Evolutionary conservation across 1,140 invertebrate genomes (phyloP).

Genomic region (Rhizoglyphus robini): DNA sequence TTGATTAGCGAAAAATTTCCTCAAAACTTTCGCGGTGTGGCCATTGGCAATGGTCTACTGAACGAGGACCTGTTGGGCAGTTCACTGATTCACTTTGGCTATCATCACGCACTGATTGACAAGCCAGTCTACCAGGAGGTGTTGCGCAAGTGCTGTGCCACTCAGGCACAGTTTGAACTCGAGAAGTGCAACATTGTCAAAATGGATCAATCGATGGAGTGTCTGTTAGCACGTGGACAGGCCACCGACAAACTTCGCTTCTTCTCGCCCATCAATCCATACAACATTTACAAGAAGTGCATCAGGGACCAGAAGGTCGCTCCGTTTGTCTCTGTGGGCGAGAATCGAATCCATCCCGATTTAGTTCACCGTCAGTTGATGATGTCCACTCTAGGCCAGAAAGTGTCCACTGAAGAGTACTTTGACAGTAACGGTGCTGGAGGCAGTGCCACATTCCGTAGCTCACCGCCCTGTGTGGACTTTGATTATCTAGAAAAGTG

Average conservation of each 20-base stretch:
- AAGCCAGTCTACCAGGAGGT: neutral
- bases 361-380: neutral
- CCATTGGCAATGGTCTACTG: conserved; percentile 41
- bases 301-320: too few relatives aligned
- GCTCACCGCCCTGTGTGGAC: conserved; percentile 34
- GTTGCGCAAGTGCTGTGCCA: neutral
- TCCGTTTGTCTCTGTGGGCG: too few relatives aligned
- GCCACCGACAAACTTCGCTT: neutral
- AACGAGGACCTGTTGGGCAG: conserved; percentile 35
- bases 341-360: too few relatives aligned
- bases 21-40: conserved; percentile 22
- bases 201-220: too few relatives aligned
- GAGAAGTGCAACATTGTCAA: neutral
- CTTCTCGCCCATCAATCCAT: conserved; percentile 31
- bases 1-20: conserved; percentile 34
- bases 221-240: too few relatives aligned
- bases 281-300: conserved; percentile 36
- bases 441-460: neutral
- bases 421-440: too few relatives aligned
- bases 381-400: too few relatives aligned
- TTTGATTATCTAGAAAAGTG: conserved; percentile 30
- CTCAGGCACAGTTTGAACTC: conserved; percentile 1
- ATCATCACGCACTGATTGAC: conserved; percentile 41
- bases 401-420: neutral
- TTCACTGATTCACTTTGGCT: conserved; percentile 39